Evolutionary conservation across 30 jellyfish, hydroid and myxozoan species (phyloP), one percentile per base, ranked within the genome.

Genomic region (Aurelia coerulea): DNA sequence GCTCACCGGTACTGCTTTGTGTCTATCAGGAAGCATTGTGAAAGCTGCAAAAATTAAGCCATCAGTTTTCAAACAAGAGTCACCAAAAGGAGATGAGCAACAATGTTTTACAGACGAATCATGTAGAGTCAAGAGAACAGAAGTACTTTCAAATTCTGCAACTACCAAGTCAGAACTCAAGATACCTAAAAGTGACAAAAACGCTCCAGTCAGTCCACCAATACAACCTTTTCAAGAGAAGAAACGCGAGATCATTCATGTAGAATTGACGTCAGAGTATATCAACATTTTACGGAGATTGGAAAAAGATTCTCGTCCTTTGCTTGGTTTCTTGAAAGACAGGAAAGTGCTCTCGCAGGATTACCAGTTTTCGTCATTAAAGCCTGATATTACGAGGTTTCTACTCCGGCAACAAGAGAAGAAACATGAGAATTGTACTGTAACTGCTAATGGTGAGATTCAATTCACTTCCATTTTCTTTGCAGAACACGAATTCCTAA

Each of bases 331-430:
- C 67, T 64, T 91, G 59, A 91, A 85, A 54, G 94, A 87, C 19
- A 62, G 76, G 54, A 69, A 73, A 13, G 69, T 74, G 14, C 46
- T 91, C n/a, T 73, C 81, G 10, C 58, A 67, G n/a, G 89, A 78
- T 35, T 66, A 69, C 42, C 70, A 69, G 41, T 69, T 91, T 29
- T 81, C 73, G 16, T 49, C 71, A 50, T 29, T 91, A 9, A 74
- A 87, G 53, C 90, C 98, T 34, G 98, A 91, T 56, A 62, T 73
- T 4, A 79, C 98, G 19, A 80, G 96, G 66, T 91, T 91, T 63
- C 94, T 91, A 4, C 69, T 85, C 31, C 78, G 92, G 64, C 93
- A 91, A 58, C 93, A 91, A 54, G 93, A 80, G 73, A 80, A 84
- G 50, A 85, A 72, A 39, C 68, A 46, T 23, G 81, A 66, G 18